Percentiles rank a stretch among this genome's conserved stretches.
These are phyloP conservation scores for Odiellus spinosus DNA, from an alignment of 2,888 invertebrate genomes.

Conservation along the genomic window DNA sequence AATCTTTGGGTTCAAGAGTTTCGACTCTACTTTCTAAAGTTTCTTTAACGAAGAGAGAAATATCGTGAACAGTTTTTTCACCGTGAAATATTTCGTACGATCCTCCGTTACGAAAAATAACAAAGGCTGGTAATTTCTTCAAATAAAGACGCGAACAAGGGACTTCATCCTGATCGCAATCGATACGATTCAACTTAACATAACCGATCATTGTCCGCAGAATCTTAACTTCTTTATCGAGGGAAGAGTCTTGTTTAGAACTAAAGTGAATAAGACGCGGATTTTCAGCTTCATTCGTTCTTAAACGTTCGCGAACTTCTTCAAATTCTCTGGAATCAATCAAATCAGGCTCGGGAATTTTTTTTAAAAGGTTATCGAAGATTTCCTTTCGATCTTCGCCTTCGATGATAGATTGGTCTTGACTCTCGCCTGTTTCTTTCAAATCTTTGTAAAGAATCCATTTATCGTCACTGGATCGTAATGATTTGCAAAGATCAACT, in stretches of 20 bases:
- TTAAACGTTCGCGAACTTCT: slow-evolving; percentile 33
- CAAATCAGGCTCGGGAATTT: slow-evolving; percentile 44
- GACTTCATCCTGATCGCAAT: slow-evolving; percentile 27
- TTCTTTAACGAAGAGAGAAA: slow-evolving; percentile 46
- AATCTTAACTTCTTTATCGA: slow-evolving; percentile 41
- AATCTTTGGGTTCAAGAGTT: slow-evolving; percentile 30
- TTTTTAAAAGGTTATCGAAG: slow-evolving; percentile 39
- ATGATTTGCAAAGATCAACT: slow-evolving; percentile 33
- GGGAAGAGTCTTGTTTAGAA: background rate
- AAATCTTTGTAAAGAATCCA: slow-evolving; percentile 4
- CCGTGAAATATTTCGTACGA: slow-evolving; percentile 58
- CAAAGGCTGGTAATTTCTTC: slow-evolving; percentile 46
- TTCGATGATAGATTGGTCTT: slow-evolving; percentile 3
- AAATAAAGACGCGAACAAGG: slow-evolving; percentile 31
- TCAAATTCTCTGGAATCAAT: slow-evolving; percentile 40
- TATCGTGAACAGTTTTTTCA: slow-evolving; percentile 36
- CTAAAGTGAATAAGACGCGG: background rate
- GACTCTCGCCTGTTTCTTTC: background rate
- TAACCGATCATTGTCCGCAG: slow-evolving; percentile 41
- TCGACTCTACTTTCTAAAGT: slow-evolving; percentile 32
- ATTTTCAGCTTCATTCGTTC: background rate
- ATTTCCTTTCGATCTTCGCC: slow-evolving; percentile 38
- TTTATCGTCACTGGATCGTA: slow-evolving; percentile 32
- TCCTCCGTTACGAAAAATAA: slow-evolving; percentile 53
- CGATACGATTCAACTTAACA: slow-evolving; percentile 33